phyloP scores from a whole-genome alignment of 2,797 vertebrate species.

The Poeciliopsis paucimaculata region DNA sequence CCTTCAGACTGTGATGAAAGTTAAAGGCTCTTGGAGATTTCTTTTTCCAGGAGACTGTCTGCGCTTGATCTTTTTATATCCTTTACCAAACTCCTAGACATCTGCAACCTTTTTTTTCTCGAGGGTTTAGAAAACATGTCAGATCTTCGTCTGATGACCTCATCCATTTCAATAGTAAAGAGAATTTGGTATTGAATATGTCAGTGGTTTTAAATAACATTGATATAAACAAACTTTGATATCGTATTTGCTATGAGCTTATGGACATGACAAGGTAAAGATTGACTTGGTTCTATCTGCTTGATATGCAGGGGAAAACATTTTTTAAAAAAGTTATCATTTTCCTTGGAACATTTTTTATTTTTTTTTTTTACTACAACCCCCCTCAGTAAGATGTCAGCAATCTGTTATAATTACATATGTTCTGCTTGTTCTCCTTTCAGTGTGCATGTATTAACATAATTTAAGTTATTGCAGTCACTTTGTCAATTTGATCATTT shows the following conservation, averaged over 20 bases:
- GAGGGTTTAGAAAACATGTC: conserved; percentile 4
- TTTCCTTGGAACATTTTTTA: not conserved
- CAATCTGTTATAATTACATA: not conserved
- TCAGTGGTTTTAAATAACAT: not conserved
- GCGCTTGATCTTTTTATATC: conserved; percentile 10
- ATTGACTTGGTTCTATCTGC: not conserved
- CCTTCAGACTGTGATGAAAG: conserved; percentile 7
- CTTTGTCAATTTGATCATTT: conserved; percentile 11
- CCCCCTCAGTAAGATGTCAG: not conserved
- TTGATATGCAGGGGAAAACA: not conserved
- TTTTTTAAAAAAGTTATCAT: not conserved
- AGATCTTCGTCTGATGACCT: conserved; percentile 11
- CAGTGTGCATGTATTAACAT: not conserved
- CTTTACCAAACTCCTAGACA: not conserved
- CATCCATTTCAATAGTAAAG: conserved; percentile 4
- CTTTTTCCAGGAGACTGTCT: conserved; percentile 7
- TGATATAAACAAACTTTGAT: not conserved
- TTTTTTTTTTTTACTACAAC: not conserved
- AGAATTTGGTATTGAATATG: conserved; percentile 9
- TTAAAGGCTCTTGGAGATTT: conserved; percentile 3
- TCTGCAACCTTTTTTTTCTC: conserved; percentile 4
- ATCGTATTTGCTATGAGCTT: not conserved
- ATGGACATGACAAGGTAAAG: not conserved
- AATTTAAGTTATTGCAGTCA: conserved; percentile 16
- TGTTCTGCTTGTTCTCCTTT: not conserved